Conservation (phyloP, 2,113 vertebrate genomes). For the Dinomys branickii region DNA sequence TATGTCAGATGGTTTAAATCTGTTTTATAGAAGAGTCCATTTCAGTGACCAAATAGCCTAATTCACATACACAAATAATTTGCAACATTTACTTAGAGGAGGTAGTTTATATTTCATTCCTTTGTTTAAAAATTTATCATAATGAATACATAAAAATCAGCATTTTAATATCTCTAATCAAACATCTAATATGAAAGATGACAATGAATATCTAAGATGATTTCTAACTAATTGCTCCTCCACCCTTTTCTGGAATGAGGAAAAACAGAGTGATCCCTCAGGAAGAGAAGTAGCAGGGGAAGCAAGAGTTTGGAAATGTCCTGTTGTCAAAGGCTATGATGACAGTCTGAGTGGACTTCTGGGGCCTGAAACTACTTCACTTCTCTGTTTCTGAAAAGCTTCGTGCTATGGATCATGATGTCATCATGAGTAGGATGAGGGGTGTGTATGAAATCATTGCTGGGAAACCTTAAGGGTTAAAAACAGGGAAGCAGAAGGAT, state of each 20-base stretch:
- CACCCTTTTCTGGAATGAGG: conserved; percentile 59
- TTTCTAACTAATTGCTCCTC: neutral
- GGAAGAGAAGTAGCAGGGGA: neutral
- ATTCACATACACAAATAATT: neutral
- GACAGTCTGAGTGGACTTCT: conserved; percentile 34
- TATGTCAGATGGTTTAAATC: neutral
- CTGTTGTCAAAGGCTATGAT: conserved; percentile 41
- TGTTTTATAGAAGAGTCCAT: neutral
- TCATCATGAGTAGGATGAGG: conserved; percentile 43
- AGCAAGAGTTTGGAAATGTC: conserved; percentile 23
- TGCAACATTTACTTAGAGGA: neutral
- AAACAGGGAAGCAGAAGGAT: neutral
- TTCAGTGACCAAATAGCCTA: neutral
- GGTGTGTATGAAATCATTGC: conserved; percentile 28
- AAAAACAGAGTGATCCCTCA: conserved; percentile 37
- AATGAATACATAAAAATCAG: neutral
- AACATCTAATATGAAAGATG: neutral
- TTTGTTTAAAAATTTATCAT: neutral
- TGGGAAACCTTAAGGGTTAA: neutral
- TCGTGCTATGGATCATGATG: neutral
- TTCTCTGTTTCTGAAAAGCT: neutral
- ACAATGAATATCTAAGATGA: neutral
- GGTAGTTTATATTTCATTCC: neutral
- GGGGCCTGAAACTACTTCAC: neutral
- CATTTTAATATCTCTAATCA: neutral